phyloP scores from a whole-genome alignment of 2,888 invertebrate species.

The Podabrus alpinus region DNA sequence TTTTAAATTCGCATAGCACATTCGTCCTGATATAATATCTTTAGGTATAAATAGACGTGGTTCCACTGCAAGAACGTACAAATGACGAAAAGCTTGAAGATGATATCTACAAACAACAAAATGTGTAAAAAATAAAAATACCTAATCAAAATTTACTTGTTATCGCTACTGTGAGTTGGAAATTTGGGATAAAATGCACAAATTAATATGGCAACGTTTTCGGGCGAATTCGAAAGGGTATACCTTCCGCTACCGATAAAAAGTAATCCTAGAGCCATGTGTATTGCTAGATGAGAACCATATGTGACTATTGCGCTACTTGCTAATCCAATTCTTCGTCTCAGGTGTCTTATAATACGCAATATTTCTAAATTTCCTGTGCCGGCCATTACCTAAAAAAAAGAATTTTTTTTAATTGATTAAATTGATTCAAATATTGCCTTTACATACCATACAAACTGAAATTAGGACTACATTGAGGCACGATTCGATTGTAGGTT shows the following conservation, averaged over 20 bases:
- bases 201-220: slow-evolving; percentile 86
- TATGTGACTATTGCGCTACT: slow-evolving; percentile 77
- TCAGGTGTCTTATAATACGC: slow-evolving; percentile 81
- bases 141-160: slow-evolving; percentile 65
- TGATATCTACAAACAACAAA: slow-evolving; percentile 73
- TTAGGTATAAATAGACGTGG: slow-evolving; percentile 85
- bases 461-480: slow-evolving; percentile 82
- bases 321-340: slow-evolving; percentile 76
- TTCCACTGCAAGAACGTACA: slow-evolving; percentile 94
- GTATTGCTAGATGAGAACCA: slow-evolving; percentile 92
- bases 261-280: slow-evolving; percentile 90
- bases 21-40: slow-evolving; percentile 78
- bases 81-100: slow-evolving; percentile 93
- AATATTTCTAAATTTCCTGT: slow-evolving; percentile 86
- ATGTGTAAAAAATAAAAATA: background rate
- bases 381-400: slow-evolving; percentile 83
- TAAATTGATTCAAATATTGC: no score
- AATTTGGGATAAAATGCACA: slow-evolving; percentile 97
- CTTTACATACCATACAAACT: slow-evolving; percentile 70
- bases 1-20: slow-evolving; percentile 81
- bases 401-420: slow-evolving; percentile 28
- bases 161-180: slow-evolving; percentile 94
- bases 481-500: slow-evolving; percentile 87
- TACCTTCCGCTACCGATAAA: slow-evolving; percentile 94
- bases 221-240: slow-evolving; percentile 79